Evolutionary conservation across 2,888 invertebrate species (phyloP), one percentile per base, ranked within the genome.

Genomic region (Phaedon cochleariae): DNA sequence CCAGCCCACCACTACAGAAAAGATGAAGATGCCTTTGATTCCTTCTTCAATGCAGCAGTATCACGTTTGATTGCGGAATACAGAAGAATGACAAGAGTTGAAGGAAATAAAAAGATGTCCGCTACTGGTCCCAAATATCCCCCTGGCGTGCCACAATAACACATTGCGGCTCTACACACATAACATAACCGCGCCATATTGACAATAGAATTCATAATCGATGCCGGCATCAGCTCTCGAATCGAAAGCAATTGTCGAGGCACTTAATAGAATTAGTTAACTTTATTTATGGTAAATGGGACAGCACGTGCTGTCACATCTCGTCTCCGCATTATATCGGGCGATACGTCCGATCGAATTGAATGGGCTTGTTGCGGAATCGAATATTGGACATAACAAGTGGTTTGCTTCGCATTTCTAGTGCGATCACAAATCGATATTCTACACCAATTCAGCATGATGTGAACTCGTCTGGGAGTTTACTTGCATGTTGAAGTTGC

Each of bases 171-270:
- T 41, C 41, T 15, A 2, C 41, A 15, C 41, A 41, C 41, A 12
- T 1, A 41, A 41, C 41, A 12, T 1, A 41, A 41, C 15, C 41
- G n/a, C 1, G 15, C 41, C 15, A 15, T 41, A 41, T 41, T 15
- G 41, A 57, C 57, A 45, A 57, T 57, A 17, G 46, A 57, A 57
- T 57, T 41, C 17, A 57, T 57, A 57, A 57, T 57, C 57, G 57
- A 57, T 57, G 45, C 45, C 57, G 29, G 26, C 45, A 57, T 57
- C 26, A 17, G 57, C 45, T 45, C 3, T 15, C 3, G 41, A 12
- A 10, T n/a, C 26, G n/a, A 41, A 41, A 41, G 41, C 41, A 41
- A 41, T 41, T 41, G 41, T 41, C 41, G 41, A 15, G 41, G 46
- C 57, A 22, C 57, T 57, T 45, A 45, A 57, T 57, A 45, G 45